Percentiles rank a stretch among this genome's conserved stretches.
Conservation (phyloP, 2,888 invertebrate species). For the Morpho achilles region DNA sequence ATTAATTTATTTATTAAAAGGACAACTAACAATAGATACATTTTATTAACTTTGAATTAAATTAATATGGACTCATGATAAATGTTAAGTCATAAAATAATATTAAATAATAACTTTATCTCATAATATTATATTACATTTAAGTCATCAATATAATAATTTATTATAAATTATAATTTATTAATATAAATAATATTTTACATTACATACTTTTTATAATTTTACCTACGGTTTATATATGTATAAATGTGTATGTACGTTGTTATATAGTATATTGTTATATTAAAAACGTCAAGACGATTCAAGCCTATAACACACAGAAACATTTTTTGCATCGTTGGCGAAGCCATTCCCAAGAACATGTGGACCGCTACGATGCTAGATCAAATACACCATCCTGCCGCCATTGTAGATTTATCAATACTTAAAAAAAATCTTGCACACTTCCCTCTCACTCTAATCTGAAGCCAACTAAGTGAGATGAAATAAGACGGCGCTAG, state of each 20-base stretch:
- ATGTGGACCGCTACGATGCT: conserved; percentile 76
- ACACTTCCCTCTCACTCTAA: conserved; percentile 51
- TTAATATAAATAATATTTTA: too few relatives aligned
- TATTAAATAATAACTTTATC: too few relatives aligned
- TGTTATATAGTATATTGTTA: neutral
- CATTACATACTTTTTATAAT: too few relatives aligned
- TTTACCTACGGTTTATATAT: neutral
- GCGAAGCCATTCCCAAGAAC: conserved; percentile 74
- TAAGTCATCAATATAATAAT: too few relatives aligned
- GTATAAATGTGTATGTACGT: neutral
- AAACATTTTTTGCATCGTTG: conserved; percentile 72
- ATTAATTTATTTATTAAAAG: too few relatives aligned
- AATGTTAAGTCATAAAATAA: too few relatives aligned
- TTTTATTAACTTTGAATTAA: too few relatives aligned
- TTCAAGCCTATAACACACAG: conserved; percentile 42
- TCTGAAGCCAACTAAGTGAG: conserved; percentile 23
- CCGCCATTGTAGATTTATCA: conserved; percentile 73
- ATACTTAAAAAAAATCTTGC: conserved; percentile 59
- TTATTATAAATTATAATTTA: too few relatives aligned
- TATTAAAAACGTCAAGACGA: conserved; percentile 45
- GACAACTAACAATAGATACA: too few relatives aligned
- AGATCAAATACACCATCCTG: conserved; percentile 77
- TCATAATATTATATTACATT: too few relatives aligned
- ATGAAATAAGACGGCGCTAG: conserved; percentile 40
- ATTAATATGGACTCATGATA: too few relatives aligned